phyloP scores from a whole-genome alignment of 2,113 vertebrate genomes.

The Antechinus stuartii region DNA sequence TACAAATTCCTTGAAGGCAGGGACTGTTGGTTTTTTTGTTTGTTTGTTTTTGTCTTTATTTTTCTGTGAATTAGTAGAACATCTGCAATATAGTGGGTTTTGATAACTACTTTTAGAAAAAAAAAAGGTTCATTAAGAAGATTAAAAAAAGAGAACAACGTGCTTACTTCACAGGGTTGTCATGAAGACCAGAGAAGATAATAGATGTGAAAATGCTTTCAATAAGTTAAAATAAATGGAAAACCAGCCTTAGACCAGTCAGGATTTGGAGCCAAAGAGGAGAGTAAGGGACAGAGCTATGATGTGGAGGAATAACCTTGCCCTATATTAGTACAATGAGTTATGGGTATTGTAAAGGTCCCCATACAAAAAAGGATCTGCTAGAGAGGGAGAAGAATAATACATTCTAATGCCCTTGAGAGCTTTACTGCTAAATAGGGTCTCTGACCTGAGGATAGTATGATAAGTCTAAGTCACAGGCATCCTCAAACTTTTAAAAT shows the following conservation, averaged over 20 bases:
- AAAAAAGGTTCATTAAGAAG: neutral
- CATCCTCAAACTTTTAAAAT: no score
- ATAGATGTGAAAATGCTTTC: constrained; percentile 7
- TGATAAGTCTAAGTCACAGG: neutral
- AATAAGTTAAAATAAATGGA: neutral
- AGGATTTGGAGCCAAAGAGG: neutral
- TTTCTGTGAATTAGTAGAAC: neutral
- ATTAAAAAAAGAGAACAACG: neutral
- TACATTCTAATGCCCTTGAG: neutral
- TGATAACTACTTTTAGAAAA: neutral
- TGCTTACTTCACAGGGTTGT: neutral
- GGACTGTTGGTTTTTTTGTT: neutral
- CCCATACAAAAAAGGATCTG: neutral
- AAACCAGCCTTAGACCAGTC: neutral
- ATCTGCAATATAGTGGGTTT: neutral
- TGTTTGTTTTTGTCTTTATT: neutral
- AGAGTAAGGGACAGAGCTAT: neutral
- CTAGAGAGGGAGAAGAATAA: neutral
- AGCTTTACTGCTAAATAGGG: neutral
- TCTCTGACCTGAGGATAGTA: neutral
- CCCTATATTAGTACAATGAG: neutral
- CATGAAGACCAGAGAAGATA: neutral
- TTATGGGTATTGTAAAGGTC: neutral
- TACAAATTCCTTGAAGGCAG: neutral
- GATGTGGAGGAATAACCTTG: neutral